These are phyloP conservation scores for Tinamus major DNA, from an alignment of 2,797 vertebrate species.

Conservation along the genomic window DNA sequence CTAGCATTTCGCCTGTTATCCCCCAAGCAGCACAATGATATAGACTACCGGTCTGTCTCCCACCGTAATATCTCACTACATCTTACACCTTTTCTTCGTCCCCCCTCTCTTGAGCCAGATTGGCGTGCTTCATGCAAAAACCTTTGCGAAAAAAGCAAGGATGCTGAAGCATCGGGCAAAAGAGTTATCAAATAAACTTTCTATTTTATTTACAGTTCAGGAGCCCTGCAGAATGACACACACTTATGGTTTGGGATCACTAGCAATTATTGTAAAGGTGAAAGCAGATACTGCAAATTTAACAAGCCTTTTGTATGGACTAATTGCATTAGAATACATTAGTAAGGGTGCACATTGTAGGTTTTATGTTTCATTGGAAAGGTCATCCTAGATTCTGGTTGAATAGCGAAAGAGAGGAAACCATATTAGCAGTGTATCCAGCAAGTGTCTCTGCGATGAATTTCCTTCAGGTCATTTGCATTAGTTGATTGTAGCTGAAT, in stretches of 20 bases:
- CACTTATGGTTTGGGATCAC: constrained; percentile 70
- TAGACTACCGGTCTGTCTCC: neutral
- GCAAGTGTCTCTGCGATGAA: constrained; percentile 76
- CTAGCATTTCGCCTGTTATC: neutral
- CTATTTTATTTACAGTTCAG: constrained; percentile 71
- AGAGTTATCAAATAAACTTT: constrained; percentile 61
- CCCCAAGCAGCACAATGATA: neutral
- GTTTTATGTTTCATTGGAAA: constrained; percentile 90
- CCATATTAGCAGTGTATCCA: constrained; percentile 78
- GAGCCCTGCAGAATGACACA: constrained; percentile 60
- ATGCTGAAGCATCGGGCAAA: neutral
- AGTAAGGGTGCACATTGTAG: constrained; percentile 88
- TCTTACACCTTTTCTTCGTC: neutral
- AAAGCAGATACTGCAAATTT: constrained; percentile 87
- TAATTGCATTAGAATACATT: constrained; percentile 96
- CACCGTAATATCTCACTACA: neutral
- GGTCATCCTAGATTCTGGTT: constrained; percentile 85
- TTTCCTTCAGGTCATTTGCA: constrained; percentile 79
- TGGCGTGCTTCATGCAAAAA: neutral
- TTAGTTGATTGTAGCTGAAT: constrained; percentile 79
- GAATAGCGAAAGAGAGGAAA: constrained; percentile 87
- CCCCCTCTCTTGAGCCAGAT: neutral
- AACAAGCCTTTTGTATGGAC: constrained; percentile 93
- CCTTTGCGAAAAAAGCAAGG: neutral
- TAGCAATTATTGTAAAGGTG: constrained; percentile 79